Conservation (phyloP, 2,888 invertebrate species). For the Beris morrisii region DNA sequence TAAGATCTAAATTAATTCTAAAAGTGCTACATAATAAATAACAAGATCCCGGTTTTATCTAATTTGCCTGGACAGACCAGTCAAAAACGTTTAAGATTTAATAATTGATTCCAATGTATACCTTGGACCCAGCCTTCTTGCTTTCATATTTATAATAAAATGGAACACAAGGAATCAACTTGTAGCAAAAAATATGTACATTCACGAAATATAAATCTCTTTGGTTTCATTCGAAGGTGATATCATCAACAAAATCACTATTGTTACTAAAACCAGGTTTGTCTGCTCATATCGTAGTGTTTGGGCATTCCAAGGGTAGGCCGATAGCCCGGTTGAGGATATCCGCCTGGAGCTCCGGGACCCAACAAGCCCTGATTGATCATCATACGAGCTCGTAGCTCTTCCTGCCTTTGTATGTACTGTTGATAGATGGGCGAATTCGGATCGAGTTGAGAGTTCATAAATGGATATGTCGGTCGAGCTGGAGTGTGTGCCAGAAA, state of each 20-base stretch:
- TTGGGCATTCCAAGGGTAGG: constrained; percentile 67
- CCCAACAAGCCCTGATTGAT: constrained; percentile 48
- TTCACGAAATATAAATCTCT: constrained; percentile 7
- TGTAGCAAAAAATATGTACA: too few relatives aligned
- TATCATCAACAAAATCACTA: constrained; percentile 10
- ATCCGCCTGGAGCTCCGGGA: constrained; percentile 56
- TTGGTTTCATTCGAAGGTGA: constrained; percentile 19
- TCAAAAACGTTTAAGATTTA: too few relatives aligned
- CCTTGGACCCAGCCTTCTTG: too few relatives aligned
- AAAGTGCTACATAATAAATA: too few relatives aligned
- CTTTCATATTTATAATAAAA: too few relatives aligned
- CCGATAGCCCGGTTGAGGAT: constrained; percentile 67
- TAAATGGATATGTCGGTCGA: constrained; percentile 65
- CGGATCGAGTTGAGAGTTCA: constrained; percentile 62
- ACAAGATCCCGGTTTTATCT: too few relatives aligned
- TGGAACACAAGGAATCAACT: too few relatives aligned
- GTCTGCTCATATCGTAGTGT: constrained; percentile 70
- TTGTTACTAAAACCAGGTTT: constrained; percentile 65
- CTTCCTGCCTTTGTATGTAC: constrained; percentile 67
- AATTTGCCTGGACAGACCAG: too few relatives aligned
- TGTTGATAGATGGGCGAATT: constrained; percentile 73
- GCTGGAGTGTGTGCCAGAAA: constrained; percentile 65
- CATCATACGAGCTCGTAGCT: constrained; percentile 65
- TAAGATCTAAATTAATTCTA: too few relatives aligned
- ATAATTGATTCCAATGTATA: too few relatives aligned